A percentile compares a stretch with the other conserved stretches of the same genome.
Evolutionary conservation across 2,888 invertebrate genomes (phyloP).

Genomic region (Tipula helvola): DNA sequence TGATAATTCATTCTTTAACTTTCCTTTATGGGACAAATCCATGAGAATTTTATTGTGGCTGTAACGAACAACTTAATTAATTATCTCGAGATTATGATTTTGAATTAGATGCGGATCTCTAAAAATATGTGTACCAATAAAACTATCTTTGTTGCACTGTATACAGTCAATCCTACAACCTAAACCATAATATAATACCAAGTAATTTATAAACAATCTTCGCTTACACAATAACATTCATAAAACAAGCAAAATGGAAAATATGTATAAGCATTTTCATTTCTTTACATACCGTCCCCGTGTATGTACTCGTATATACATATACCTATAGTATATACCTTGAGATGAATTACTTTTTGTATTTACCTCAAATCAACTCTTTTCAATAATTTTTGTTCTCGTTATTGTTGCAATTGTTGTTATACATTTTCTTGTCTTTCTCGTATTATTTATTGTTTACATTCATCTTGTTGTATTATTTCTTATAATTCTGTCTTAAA

Average conservation of each 20-base stretch:
- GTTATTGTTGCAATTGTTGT: neutral
- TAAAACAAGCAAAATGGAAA: neutral
- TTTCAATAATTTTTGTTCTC: neutral
- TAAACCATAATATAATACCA: neutral
- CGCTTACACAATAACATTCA: neutral
- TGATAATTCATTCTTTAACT: neutral
- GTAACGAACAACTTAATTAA: neutral
- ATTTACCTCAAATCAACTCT: neutral
- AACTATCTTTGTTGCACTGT: neutral
- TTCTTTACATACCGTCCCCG: neutral
- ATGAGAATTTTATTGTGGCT: neutral
- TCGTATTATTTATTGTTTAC: slow-evolving; percentile 4
- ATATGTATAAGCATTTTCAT: neutral
- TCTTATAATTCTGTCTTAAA: neutral
- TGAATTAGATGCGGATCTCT: neutral
- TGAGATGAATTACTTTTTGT: neutral
- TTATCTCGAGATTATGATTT: neutral
- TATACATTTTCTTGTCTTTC: neutral
- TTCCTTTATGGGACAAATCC: neutral
- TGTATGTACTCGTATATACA: neutral
- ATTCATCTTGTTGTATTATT: neutral
- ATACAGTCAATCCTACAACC: neutral
- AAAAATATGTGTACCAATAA: neutral
- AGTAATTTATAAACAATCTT: neutral
- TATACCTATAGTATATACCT: neutral